Base-by-base conservation (phyloP, 1,140 invertebrate genomes). In the Streblospio benedicti region DNA sequence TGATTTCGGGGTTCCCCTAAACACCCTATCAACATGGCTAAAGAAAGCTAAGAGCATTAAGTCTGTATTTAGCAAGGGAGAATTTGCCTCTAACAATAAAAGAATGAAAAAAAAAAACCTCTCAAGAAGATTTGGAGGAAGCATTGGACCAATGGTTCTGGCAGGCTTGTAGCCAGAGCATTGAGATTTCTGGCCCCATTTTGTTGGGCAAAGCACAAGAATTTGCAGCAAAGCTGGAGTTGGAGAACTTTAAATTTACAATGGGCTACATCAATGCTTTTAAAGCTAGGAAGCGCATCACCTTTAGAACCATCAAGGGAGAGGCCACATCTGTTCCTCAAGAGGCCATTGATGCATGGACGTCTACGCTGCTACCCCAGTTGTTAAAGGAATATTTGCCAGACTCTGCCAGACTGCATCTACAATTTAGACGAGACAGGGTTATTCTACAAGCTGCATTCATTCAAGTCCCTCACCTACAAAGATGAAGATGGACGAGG, bases 401-500 rank as follows among this genome's bases (percentile, higher is more conserved):
- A n/a, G n/a, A n/a, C n/a, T n/a, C n/a, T 9, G 35, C 32, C 53
- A 14, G 9, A 44, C 5, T 4, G 43, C 53, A 43, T 56, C 23
- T 56, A 43, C 33, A 56, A 56, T 31, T 12, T 41, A 14, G 53
- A 56, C 28, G 53, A 56, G 28, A 56, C 53, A 5, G 53, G 53
- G 16, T 23, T 56, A 12, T 56, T 44, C 28, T 56, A 41, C 20
- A 5, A 27, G 9, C 14, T 41, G 35, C n/a, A n/a, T n/a, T 35
- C 53, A 12, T n/a, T 41, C 28, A 35, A 56, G 14, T 41, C 53
- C 5, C 62, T 76, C 27, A 62, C 62, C 38, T 75, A 74, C 45
- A 78, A 79, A 69, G 61, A 63, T 45, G 65, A 79, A 56, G n/a
- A n/a, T n/a, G n/a, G n/a, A n/a, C 27, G 59, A 18, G 62, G 65